phyloP scores from a whole-genome alignment of 2,797 vertebrate genomes.

The Lutjanus campechanus region DNA sequence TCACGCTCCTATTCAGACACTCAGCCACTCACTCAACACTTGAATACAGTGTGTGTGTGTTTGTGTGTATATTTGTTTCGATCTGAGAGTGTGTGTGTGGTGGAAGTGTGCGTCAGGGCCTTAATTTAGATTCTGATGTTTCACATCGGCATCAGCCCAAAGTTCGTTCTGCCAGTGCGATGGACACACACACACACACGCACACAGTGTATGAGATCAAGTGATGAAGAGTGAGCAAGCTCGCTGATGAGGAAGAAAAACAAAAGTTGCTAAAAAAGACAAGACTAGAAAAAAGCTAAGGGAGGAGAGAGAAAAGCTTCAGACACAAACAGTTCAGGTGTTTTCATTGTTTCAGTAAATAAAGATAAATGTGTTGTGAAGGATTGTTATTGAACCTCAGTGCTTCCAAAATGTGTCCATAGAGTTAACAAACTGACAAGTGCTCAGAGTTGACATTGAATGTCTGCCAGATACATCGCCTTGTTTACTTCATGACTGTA shows the following conservation, averaged over 20 bases:
- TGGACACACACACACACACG: slow-evolving; percentile 12
- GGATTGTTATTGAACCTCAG: background rate
- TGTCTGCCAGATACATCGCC: background rate
- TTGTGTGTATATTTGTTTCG: slow-evolving; percentile 10
- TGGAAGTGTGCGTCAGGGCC: slow-evolving; percentile 47
- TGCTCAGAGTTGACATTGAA: background rate
- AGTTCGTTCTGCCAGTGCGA: background rate
- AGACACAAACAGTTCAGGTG: slow-evolving; percentile 5
- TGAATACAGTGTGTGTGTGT: slow-evolving; percentile 16
- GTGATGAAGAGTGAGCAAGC: slow-evolving; percentile 29
- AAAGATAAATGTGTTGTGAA: background rate
- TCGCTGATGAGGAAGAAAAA: slow-evolving; percentile 25
- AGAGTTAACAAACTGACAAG: background rate
- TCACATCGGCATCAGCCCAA: slow-evolving; percentile 34
- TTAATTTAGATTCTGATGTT: slow-evolving; percentile 66
- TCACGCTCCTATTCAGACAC: slow-evolving; percentile 39
- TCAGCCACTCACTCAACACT: slow-evolving; percentile 39
- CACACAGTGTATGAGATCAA: background rate
- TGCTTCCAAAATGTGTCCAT: background rate
- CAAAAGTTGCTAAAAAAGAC: background rate
- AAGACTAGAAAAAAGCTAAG: background rate
- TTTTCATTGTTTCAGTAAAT: slow-evolving; percentile 15
- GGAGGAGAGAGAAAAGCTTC: background rate
- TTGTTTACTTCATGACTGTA: background rate
- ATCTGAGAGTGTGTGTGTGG: background rate